phyloP scores from a whole-genome alignment of 2,113 vertebrate species.

The Siphamia tubifer region DNA sequence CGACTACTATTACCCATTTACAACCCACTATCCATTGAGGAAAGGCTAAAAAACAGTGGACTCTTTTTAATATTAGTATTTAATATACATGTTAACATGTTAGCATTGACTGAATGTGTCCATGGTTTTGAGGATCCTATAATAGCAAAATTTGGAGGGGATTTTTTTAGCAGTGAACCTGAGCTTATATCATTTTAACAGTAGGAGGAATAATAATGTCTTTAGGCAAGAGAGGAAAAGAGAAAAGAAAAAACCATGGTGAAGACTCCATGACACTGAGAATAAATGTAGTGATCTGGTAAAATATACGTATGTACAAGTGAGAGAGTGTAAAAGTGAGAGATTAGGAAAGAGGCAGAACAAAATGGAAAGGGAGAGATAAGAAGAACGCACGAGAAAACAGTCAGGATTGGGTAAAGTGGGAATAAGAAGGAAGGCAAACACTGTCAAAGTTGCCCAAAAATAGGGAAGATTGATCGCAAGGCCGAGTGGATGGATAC shows the following conservation, averaged over 20 bases:
- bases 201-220: constrained; percentile 5
- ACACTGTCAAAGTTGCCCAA: constrained; percentile 10
- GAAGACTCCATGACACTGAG: neutral
- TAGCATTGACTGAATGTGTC: too few relatives aligned
- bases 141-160: too few relatives aligned
- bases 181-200: neutral
- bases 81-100: too few relatives aligned
- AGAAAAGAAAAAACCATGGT: neutral
- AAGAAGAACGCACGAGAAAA: neutral
- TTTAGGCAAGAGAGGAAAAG: neutral
- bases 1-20: too few relatives aligned
- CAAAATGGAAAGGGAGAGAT: neutral
- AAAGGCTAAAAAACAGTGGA: too few relatives aligned
- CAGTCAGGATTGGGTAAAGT: neutral
- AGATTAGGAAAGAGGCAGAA: neutral
- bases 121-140: too few relatives aligned
- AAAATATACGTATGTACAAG: too few relatives aligned
- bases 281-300: neutral
- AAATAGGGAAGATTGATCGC: constrained; percentile 26
- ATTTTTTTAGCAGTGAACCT: too few relatives aligned
- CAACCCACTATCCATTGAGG: too few relatives aligned
- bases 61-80: too few relatives aligned
- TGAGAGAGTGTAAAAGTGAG: neutral
- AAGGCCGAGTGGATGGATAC: constrained; percentile 14
- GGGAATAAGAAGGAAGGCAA: neutral